Evolutionary conservation across 2,113 vertebrate species (phyloP).

Genomic region (Ovis aries): DNA sequence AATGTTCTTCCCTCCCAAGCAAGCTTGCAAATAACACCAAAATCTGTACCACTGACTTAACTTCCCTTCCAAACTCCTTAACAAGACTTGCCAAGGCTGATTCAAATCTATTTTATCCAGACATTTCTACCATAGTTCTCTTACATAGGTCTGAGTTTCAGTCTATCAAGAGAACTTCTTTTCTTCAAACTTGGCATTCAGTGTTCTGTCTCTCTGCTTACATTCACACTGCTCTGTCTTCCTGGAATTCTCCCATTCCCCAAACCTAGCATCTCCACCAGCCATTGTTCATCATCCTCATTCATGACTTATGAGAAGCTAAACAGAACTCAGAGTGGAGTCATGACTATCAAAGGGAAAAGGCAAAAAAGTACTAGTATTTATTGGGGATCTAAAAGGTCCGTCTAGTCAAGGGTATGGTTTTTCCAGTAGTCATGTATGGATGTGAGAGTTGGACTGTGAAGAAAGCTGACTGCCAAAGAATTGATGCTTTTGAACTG

Average conservation of each 20-base stretch:
- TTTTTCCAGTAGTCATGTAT: too few species aligned
- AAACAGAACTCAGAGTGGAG: background rate
- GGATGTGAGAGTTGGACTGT: too few species aligned
- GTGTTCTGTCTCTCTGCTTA: background rate
- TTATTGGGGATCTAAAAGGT: background rate
- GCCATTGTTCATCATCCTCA: background rate
- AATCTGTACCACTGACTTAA: background rate
- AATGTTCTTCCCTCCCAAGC: background rate
- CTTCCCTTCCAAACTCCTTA: background rate
- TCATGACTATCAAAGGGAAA: background rate
- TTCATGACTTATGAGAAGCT: background rate
- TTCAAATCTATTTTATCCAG: background rate
- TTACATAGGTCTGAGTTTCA: background rate
- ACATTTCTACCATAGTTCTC: background rate
- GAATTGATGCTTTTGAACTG: too few species aligned
- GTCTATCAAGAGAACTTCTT: background rate
- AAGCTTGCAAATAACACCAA: background rate
- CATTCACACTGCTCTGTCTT: background rate
- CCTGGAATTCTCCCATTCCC: background rate
- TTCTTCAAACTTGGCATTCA: background rate
- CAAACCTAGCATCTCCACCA: background rate
- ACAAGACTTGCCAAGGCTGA: background rate
- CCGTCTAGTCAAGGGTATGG: too few species aligned
- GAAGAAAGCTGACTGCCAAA: accelerated
- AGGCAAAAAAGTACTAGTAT: background rate